Evolutionary conservation across 2,888 invertebrate genomes (phyloP), one percentile per base, ranked within the genome.

Genomic region (Linnaemya tessellans): DNA sequence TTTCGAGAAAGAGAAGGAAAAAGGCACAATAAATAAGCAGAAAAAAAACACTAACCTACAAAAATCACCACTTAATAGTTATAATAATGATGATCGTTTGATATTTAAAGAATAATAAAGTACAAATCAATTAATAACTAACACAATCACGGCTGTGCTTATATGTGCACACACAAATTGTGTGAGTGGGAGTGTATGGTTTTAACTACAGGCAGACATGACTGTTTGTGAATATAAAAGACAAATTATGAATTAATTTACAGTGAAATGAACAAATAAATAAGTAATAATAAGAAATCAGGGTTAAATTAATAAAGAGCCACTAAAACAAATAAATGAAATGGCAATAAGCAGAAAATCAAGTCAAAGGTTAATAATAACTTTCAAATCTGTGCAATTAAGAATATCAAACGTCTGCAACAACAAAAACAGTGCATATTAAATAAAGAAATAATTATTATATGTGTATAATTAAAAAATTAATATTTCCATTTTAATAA

Each of bases 241-340:
- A 65, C 58, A 80, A 84, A 84, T 84, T 84, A 84, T 84, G 71
- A 80, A 80, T 84, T 80, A 80, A 80, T 84, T 80, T 84, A 54
- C n/a, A 77, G 62, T 67, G 51, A 84, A 84, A 77, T 77, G 71
- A 70, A 84, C 22, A 71, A 60, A 80, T 58, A 62, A 74, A 84
- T 65, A 84, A 68, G n/a, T 73, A 74, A 78, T 82, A 83, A 77
- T 80, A 80, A 80, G 67, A 84, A 90, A 90, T 90, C 90, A 90
- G 90, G 90, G 90, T 90, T 90, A 90, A 89, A 89, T 90, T 90
- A 90, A 90, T 90, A 88, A 84, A 84, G 75, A 88, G 90, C 88
- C 60, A 77, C 77, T 71, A 77, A 77, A 56, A 71, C 60, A 70
- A 81, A 75, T 54, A 70, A 70, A 82, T 77, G 38, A 64, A 38